A percentile compares a stretch with the other conserved stretches of the same genome.
These are phyloP conservation scores for Diaprepes abbreviatus DNA, from an alignment of 2,888 invertebrate genomes.

Conservation along the genomic window DNA sequence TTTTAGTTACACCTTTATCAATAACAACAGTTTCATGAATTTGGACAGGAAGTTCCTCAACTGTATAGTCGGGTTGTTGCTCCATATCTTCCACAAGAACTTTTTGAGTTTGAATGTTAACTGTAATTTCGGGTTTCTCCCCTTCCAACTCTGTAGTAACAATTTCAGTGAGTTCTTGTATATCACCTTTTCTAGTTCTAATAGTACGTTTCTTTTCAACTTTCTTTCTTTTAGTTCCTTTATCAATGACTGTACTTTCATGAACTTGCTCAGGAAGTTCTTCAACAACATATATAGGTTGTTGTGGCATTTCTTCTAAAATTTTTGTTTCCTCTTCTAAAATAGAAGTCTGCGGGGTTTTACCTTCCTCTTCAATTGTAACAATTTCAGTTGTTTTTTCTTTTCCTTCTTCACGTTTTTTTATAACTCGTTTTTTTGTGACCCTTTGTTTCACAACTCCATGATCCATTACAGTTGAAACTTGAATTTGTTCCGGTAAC, in stretches of 20 bases:
- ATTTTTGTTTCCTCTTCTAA: slow-evolving; percentile 55
- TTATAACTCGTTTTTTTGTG: slow-evolving; percentile 52
- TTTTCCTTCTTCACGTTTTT: slow-evolving; percentile 62
- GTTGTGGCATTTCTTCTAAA: slow-evolving; percentile 58
- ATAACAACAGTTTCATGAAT: slow-evolving; percentile 48
- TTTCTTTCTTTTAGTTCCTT: slow-evolving; percentile 56
- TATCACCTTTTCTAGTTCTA: slow-evolving; percentile 51
- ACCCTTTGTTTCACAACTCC: slow-evolving; percentile 57
- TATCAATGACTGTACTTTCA: slow-evolving; percentile 57
- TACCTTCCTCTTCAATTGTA: slow-evolving; percentile 57
- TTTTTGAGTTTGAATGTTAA: slow-evolving; percentile 49
- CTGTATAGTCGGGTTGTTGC: slow-evolving; percentile 52
- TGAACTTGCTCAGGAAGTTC: slow-evolving; percentile 59
- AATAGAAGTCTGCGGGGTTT: slow-evolving; percentile 59
- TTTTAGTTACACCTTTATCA: slow-evolving; percentile 53
- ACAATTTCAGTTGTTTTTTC: slow-evolving; percentile 65
- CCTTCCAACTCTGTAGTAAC: slow-evolving; percentile 60
- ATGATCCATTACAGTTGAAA: slow-evolving; percentile 56
- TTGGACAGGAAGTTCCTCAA: slow-evolving; percentile 61
- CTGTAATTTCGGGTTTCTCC: slow-evolving; percentile 37
- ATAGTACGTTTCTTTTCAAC: slow-evolving; percentile 59
- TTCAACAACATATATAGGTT: slow-evolving; percentile 59
- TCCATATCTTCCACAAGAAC: slow-evolving; percentile 33
- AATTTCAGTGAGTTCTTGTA: slow-evolving; percentile 65
- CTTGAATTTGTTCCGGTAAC: slow-evolving; percentile 49